phyloP scores from a whole-genome alignment of 2,113 vertebrate genomes.

The Mobula birostris region DNA sequence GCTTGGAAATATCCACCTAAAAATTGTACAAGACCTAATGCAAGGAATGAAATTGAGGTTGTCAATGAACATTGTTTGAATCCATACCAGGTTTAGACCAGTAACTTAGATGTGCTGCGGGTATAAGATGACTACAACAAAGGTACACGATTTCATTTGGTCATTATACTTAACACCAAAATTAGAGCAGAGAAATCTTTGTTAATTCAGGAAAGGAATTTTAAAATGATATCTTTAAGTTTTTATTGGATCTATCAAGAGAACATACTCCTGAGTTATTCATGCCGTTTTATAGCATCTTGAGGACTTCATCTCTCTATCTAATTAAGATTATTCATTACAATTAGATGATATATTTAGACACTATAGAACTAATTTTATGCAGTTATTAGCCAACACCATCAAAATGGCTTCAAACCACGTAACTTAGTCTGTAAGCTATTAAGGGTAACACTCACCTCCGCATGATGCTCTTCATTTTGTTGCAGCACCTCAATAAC shows the following conservation, averaged over 20 bases:
- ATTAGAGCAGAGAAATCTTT: not conserved
- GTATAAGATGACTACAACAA: not conserved
- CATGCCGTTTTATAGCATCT: not conserved
- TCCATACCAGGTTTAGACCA: not conserved
- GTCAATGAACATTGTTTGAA: not conserved
- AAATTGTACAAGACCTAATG: not conserved
- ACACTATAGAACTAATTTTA: not conserved
- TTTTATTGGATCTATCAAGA: not conserved
- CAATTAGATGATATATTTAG: not conserved
- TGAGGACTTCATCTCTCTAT: not conserved
- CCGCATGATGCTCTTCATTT: slow-evolving; percentile 96
- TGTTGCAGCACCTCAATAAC: slow-evolving; percentile 98
- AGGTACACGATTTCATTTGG: not conserved
- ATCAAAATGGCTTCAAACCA: slow-evolving; percentile 18
- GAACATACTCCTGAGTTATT: too few species aligned
- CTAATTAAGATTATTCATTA: not conserved
- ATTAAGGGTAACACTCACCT: slow-evolving; percentile 67
- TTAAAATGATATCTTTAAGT: not conserved
- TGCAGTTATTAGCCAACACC: not conserved
- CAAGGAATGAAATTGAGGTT: not conserved
- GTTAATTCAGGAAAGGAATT: not conserved
- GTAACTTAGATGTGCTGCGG: not conserved
- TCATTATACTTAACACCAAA: not conserved
- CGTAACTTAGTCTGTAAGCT: not conserved
- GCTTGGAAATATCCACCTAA: not conserved